Conservation (phyloP, 1,140 invertebrate species). For the honey bee (Apis mellifera) region DNA sequence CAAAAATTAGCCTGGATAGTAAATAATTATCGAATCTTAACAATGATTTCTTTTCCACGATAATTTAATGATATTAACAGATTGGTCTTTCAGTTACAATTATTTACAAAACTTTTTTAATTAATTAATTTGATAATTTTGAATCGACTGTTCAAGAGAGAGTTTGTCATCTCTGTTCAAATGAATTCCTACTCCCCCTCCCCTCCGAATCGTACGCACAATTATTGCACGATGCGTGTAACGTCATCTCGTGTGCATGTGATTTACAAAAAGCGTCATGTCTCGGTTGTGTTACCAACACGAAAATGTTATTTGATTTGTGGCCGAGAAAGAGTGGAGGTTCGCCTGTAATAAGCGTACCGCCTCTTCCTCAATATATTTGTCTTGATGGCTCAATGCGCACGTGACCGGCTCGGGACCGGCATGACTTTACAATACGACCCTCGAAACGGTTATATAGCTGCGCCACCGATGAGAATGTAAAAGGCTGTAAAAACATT, state of each 20-base stretch:
- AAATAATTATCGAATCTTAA: too few relatives aligned
- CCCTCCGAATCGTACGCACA: background rate
- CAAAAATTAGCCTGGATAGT: too few relatives aligned
- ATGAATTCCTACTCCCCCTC: too few relatives aligned
- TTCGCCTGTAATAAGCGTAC: slow-evolving; percentile 62
- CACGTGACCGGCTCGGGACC: slow-evolving; percentile 42
- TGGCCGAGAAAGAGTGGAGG: slow-evolving; percentile 48
- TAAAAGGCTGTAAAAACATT: slow-evolving; percentile 53
- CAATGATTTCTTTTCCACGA: too few relatives aligned
- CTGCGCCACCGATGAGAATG: slow-evolving; percentile 14
- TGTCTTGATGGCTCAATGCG: slow-evolving; percentile 63
- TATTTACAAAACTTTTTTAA: too few relatives aligned
- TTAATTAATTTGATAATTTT: too few relatives aligned
- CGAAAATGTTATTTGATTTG: slow-evolving; percentile 68
- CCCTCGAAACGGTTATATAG: slow-evolving; percentile 47
- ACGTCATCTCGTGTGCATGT: too few relatives aligned
- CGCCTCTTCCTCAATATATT: slow-evolving; percentile 69
- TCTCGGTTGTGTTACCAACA: slow-evolving; percentile 12
- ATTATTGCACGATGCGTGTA: background rate
- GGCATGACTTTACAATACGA: slow-evolving; percentile 53
- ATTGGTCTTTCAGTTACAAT: too few relatives aligned
- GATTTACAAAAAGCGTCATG: background rate
- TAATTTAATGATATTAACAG: too few relatives aligned
- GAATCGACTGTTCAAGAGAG: too few relatives aligned
- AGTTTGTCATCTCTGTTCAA: too few relatives aligned